Evolutionary conservation across 2,888 invertebrate species (phyloP).

Genomic region (Helleia helle): DNA sequence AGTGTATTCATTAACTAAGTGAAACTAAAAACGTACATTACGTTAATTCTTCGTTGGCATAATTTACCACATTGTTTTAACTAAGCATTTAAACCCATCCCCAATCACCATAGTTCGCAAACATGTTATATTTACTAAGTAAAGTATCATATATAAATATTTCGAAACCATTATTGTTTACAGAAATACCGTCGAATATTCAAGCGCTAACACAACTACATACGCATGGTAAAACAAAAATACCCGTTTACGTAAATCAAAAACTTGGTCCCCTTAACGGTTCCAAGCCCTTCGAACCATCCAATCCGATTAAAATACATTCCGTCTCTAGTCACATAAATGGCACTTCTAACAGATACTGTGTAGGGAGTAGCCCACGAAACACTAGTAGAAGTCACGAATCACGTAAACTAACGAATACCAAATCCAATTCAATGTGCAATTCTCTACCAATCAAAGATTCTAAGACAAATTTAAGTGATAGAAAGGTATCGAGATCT

Average conservation of each 20-base stretch:
- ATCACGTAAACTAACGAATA: background rate
- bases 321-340: slow-evolving; percentile 1
- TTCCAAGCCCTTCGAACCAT: background rate
- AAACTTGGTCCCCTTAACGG: slow-evolving; percentile 6
- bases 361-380: background rate
- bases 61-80: too few relatives aligned
- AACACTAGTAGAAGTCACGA: background rate
- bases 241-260: slow-evolving; percentile 42
- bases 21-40: too few relatives aligned
- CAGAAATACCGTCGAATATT: slow-evolving; percentile 32
- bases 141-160: too few relatives aligned
- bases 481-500: slow-evolving; percentile 39
- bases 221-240: slow-evolving; percentile 38
- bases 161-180: too few relatives aligned
- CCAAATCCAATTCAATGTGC: background rate
- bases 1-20: too few relatives aligned
- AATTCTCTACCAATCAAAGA: slow-evolving; percentile 1
- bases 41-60: too few relatives aligned
- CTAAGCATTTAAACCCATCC: too few relatives aligned
- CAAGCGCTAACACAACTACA: slow-evolving; percentile 18
- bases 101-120: too few relatives aligned
- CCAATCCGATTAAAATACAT: slow-evolving; percentile 5
- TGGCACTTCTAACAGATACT: background rate
- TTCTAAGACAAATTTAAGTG: slow-evolving; percentile 13
- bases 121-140: too few relatives aligned